These are phyloP conservation scores for Gortyna flavago DNA, from an alignment of 2,888 invertebrate species.

Conservation along the genomic window DNA sequence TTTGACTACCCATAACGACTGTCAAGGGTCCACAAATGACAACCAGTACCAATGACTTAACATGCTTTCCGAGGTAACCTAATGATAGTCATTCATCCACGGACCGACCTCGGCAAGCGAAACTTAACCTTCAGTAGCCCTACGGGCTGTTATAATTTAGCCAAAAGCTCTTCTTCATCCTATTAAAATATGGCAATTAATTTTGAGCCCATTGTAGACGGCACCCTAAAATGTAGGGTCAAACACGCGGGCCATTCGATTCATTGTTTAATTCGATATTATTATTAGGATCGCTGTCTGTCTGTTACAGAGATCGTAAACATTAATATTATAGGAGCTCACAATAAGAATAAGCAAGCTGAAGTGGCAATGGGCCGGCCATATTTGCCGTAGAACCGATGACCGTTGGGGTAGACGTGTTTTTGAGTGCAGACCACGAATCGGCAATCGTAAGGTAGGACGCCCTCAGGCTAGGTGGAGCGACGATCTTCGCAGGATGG, in stretches of 20 bases:
- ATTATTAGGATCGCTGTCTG: slow-evolving; percentile 59
- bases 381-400: no score
- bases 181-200: not conserved
- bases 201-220: slow-evolving; percentile 50
- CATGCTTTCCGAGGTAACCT: not conserved
- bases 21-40: no score
- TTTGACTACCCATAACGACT: no score
- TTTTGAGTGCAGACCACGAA: no score
- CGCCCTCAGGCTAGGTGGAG: no score
- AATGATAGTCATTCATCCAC: no score
- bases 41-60: not conserved
- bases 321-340: not conserved
- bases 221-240: slow-evolving; percentile 64
- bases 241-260: slow-evolving; percentile 57
- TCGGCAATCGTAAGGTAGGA: no score
- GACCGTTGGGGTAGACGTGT: no score
- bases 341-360: no score
- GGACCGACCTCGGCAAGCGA: no score
- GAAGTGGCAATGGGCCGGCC: no score
- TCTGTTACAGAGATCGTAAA: slow-evolving; percentile 29
- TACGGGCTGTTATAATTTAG: not conserved
- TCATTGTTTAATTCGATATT: slow-evolving; percentile 66
- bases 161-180: not conserved
- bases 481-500: no score
- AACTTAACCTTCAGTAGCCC: not conserved